Base-by-base conservation (phyloP, 2,113 vertebrate genomes). In the Baryphthengus martii region DNA sequence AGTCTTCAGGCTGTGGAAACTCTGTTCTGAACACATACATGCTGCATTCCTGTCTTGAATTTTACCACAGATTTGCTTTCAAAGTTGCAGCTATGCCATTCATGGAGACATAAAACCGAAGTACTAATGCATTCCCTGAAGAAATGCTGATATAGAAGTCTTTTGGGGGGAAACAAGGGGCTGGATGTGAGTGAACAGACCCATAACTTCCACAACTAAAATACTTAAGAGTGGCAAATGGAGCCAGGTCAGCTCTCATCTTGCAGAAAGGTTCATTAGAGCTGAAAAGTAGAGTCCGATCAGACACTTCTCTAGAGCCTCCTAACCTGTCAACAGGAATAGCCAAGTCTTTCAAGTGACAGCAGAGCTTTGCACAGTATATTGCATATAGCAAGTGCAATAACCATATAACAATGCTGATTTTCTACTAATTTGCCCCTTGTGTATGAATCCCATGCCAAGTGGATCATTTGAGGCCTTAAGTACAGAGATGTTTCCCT, bases 131-230 rank as follows among this genome's bases (percentile, higher is more conserved):
- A 47, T 75, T 89, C 56, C 17, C 21, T 89, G 45, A 72, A 82
- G 58, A 75, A 84, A 45, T 12, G 1, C 6, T 78, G 40, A 45
- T 67, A 50, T 10, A 18, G 73, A 86, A 35, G 56, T 67, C 4
- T 47, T 86, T 68, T 2, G 3, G 17, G 53, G 40, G 17, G 13
- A 33, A 50, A 6, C 0, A 0, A 75, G 39, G 35, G 21, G 10
- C 49, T 85, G 31, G 3, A 39, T 81, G 8, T 56, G n/a, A 89
- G 35, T 50, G 47, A 73, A 55, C 24, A 72, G 56, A 20, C 39
- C 35, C 16, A 5, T 78, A 72, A 89, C 33, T 78, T 91, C 70
- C 56, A 42, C 23, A 79, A 67, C 39, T 85, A 4, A 85, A 68
- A 68, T 73, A 82, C 71, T n/a, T 82, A 17, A 13, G 31, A 79